Percentiles rank a stretch among this genome's conserved stretches.
Conservation (phyloP, 2,797 vertebrate genomes). For the Synaphobranchus kaupii region DNA sequence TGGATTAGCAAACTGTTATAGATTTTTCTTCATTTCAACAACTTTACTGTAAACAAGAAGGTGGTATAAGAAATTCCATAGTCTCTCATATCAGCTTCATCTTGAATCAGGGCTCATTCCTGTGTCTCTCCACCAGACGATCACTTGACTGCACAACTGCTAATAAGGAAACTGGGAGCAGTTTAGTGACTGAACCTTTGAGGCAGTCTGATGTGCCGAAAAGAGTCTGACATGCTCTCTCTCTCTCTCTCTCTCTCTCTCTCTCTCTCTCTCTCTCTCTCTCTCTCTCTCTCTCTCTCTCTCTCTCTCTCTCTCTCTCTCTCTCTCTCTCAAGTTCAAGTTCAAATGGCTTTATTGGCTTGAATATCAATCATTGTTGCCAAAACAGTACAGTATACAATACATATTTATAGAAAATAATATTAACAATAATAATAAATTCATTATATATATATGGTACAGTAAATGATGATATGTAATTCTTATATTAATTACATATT, state of each 20-base stretch:
- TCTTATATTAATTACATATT: too few species aligned
- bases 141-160: neutral
- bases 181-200: slow-evolving; percentile 16
- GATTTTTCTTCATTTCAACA: neutral
- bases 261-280: too few species aligned
- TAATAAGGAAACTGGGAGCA: slow-evolving; percentile 9
- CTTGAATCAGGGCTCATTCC: neutral
- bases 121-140: neutral
- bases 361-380: too few species aligned
- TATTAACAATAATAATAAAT: too few species aligned
- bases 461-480: too few species aligned
- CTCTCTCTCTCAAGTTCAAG: too few species aligned
- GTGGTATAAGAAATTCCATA: neutral
- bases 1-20: neutral
- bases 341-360: too few species aligned
- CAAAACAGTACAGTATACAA: too few species aligned
- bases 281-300: too few species aligned
- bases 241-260: neutral
- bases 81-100: neutral
- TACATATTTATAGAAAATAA: too few species aligned
- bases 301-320: too few species aligned
- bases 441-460: too few species aligned
- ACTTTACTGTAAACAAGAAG: neutral
- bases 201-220: slow-evolving; percentile 5
- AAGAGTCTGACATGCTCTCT: neutral